Evolutionary conservation across 1,140 invertebrate genomes (phyloP), one percentile per base, ranked within the genome.

Genomic region (Eueides isabella): DNA sequence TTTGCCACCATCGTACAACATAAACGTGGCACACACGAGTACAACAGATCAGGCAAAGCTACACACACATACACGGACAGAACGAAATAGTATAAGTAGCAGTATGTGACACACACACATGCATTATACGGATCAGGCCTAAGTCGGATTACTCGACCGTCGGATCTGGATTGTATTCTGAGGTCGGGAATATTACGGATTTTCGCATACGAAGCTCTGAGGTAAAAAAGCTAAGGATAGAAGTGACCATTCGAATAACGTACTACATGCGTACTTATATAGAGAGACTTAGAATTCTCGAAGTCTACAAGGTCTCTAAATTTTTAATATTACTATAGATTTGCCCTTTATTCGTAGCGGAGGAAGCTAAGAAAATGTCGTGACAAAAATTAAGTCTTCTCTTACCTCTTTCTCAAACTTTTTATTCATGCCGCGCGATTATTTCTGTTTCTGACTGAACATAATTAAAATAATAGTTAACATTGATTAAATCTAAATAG

Each of bases 111-210:
- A 69, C 75, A 74, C 75, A 74, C 72, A 75, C 67, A 81, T 74
- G 62, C 80, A 67, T 26, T 77, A 48, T 66, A 48, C 65, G 88
- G 87, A 89, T 92, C 79, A 89, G 80, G 71, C 82, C 82, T 91
- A 88, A 92, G 90, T 82, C 86, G 84, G 86, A 89, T 89, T 89
- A 89, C 78, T 74, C 77, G 82, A 81, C 84, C 81, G 79, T 44
- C 80, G 84, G 83, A 88, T 88, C 83, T 81, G 80, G 79, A 85
- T 83, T 83, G 78, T 83, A 77, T 81, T 74, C 81, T 75, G 82
- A 84, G 83, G 79, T 88, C 80, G 84, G 75, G 79, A 83, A 85
- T 88, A 87, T 87, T 87, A 88, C 80, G 80, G 80, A 85, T 85
- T 79, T 85, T 82, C 75, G 71, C 69, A 72, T 66, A 71, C 68